Base-by-base conservation (phyloP, 2,797 vertebrate genomes). In the Sebastes itinus region DNA sequence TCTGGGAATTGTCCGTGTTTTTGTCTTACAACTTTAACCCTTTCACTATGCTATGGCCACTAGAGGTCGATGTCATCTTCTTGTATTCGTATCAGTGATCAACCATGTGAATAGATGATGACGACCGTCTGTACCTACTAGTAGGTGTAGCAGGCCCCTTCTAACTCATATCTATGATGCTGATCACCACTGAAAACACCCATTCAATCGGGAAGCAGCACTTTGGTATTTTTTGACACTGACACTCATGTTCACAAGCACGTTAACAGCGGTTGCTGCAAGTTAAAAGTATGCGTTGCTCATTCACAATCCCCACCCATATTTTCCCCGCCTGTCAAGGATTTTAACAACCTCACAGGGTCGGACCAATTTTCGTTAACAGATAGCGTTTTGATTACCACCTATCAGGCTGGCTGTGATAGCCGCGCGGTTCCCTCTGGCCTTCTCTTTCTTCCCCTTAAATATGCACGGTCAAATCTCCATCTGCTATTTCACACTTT, bases 401-500 rank as follows among this genome's bases (percentile, higher is more conserved):
- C 72, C 81, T 55, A 78, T 85, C 77, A 78, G 78, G 4, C 32
- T 4, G 73, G 49, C 73, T 83, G 74, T 69, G 81, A 88, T 83
- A 55, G 62, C 65, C 2, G 52, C 75, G 9, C 11, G 5, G 30
- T 69, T 81, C 86, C 88, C 87, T 87, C 88, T 46, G 90, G 89
- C 90, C 83, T 60, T 80, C 80, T 88, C 85, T 89, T 88, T 91
- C 83, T 89, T 85, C 74, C 33, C 78, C 28, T 88, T 85, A 87
- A 89, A 88, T 76, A 77, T 62, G 77, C 84, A 61, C 72, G 32
- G 68, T 88, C 80, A 78, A 86, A 86, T 92, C 89, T 86, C 85
- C 67, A 83, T 87, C 91, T 90, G 88, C 90, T 75, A 86, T 92
- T 94, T 92, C 89, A 91, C 92, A 86, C 89, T 82, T 81, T 58